phyloP scores from a whole-genome alignment of 2,888 invertebrate species.

The Brachyopa scutellaris region DNA sequence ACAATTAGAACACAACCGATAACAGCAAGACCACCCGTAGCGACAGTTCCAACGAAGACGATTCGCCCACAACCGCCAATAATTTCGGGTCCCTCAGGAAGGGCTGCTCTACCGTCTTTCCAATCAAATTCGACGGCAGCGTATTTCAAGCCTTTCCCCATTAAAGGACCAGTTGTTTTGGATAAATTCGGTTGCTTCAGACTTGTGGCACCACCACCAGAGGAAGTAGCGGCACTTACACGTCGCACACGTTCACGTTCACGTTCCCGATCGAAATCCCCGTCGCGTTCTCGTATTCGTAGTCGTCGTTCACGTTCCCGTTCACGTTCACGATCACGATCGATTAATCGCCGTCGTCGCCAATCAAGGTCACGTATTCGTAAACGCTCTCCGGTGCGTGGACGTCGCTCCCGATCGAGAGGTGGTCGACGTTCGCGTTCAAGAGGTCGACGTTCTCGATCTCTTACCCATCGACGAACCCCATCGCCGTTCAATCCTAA shows the following conservation, averaged over 20 bases:
- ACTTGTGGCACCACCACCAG: slow-evolving; percentile 84
- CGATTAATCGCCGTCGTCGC: slow-evolving; percentile 41
- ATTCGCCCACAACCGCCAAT: background rate
- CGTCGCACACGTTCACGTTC: slow-evolving; percentile 58
- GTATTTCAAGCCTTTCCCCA: slow-evolving; percentile 76
- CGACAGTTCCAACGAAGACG: background rate
- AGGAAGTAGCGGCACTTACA: slow-evolving; percentile 37
- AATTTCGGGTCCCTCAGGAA: background rate
- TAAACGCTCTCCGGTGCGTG: slow-evolving; percentile 8
- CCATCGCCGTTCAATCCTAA: slow-evolving; percentile 83
- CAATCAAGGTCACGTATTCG: slow-evolving; percentile 68
- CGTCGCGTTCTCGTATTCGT: slow-evolving; percentile 67
- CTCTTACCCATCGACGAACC: slow-evolving; percentile 82
- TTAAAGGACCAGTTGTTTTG: slow-evolving; percentile 84
- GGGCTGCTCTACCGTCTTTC: slow-evolving; percentile 10
- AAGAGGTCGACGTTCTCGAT: slow-evolving; percentile 81
- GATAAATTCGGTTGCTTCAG: slow-evolving; percentile 90
- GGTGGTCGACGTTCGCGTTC: slow-evolving; percentile 82
- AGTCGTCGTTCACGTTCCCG: slow-evolving; percentile 42
- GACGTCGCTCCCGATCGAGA: slow-evolving; percentile 70
- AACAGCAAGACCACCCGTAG: background rate
- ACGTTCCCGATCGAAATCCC: slow-evolving; percentile 66
- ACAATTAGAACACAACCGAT: background rate
- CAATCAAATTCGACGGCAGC: slow-evolving; percentile 2
- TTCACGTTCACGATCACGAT: slow-evolving; percentile 73